Evolutionary conservation across 2,888 invertebrate genomes (phyloP).

Genomic region (Drosophila eohydei): DNA sequence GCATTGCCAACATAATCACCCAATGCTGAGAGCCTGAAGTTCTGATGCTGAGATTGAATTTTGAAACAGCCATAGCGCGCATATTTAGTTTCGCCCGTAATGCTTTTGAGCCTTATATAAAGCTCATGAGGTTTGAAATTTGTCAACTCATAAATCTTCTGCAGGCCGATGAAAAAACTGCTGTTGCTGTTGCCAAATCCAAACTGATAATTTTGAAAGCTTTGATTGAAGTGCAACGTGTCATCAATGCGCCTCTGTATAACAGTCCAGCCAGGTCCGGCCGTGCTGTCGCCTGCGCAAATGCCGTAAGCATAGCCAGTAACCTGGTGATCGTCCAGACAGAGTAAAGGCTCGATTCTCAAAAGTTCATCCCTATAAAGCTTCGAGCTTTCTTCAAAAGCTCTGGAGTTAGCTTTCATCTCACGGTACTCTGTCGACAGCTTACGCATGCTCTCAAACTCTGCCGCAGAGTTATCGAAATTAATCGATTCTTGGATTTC

Average conservation of each 20-base stretch:
- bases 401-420: not conserved
- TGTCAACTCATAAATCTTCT: constrained; percentile 86
- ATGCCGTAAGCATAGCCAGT: constrained; percentile 73
- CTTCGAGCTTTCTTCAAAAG: not conserved
- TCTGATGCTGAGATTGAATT: not conserved
- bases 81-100: constrained; percentile 86
- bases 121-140: constrained; percentile 85
- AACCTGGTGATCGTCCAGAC: constrained; percentile 7
- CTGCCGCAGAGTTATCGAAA: not conserved
- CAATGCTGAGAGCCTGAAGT: not conserved
- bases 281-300: constrained; percentile 84
- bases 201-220: constrained; percentile 87
- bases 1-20: constrained; percentile 20
- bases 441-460: not conserved
- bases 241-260: constrained; percentile 81
- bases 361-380: not conserved
- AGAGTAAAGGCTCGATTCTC: constrained; percentile 18
- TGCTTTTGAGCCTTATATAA: constrained; percentile 87
- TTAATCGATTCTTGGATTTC: not conserved
- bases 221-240: constrained; percentile 87
- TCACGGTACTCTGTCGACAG: not conserved
- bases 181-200: constrained; percentile 89
- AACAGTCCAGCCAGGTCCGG: constrained; percentile 48
- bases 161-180: constrained; percentile 89
- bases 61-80: constrained; percentile 86